Conservation (phyloP, 2,888 invertebrate species). For the Phalera bucephala region DNA sequence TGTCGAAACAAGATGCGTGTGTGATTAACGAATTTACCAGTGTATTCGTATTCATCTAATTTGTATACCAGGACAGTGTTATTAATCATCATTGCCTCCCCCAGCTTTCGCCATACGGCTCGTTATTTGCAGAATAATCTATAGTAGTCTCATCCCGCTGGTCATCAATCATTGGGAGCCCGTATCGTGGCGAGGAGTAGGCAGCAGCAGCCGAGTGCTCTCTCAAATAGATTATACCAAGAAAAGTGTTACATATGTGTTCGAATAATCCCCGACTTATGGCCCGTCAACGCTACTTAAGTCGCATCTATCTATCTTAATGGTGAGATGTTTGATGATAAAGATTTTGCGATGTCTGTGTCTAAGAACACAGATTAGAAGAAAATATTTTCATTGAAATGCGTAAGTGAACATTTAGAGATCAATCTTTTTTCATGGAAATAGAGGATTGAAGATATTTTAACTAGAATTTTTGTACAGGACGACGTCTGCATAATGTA, state of each 20-base stretch:
- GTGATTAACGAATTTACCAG: conserved; percentile 1
- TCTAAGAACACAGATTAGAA: background rate
- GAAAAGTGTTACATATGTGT: conserved; percentile 31
- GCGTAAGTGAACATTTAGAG: background rate
- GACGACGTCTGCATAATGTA: too few relatives aligned
- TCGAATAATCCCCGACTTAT: conserved; percentile 39
- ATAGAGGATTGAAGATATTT: background rate
- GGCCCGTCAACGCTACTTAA: conserved; percentile 29
- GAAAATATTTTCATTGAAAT: too few relatives aligned
- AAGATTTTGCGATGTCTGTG: conserved; percentile 15
- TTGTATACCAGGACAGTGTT: conserved; percentile 5
- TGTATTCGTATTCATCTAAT: conserved; percentile 1
- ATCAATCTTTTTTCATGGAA: background rate
- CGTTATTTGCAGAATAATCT: conserved; percentile 28
- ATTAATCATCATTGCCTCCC: conserved; percentile 21
- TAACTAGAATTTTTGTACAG: too few relatives aligned
- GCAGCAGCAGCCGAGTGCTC: conserved; percentile 26
- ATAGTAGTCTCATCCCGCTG: conserved; percentile 15
- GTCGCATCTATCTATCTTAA: conserved; percentile 32
- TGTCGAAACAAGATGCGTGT: conserved; percentile 3
- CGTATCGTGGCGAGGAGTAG: conserved; percentile 29
- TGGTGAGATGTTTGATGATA: conserved; percentile 21
- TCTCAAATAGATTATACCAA: conserved; percentile 31
- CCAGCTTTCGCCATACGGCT: conserved; percentile 7
- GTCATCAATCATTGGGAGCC: conserved; percentile 44